These are phyloP conservation scores for Macrocentrus cingulum DNA, from an alignment of 1,140 invertebrate species.

Conservation along the genomic window DNA sequence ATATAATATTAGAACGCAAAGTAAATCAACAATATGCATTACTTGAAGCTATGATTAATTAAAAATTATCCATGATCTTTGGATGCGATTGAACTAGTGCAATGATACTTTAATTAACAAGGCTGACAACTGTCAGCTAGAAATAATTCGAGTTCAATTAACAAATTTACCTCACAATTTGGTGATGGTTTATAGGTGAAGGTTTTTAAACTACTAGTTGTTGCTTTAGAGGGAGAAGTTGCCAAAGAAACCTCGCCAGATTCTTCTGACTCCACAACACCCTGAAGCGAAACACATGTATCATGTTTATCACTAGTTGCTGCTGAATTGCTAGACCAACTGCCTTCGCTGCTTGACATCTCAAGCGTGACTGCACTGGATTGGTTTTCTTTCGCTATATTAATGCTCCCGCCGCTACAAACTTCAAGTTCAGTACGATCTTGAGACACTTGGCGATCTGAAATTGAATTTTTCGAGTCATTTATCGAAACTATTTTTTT, in stretches of 20 bases:
- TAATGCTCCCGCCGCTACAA: not conserved
- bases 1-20: conserved; percentile 15
- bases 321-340: conserved; percentile 32
- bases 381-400: conserved; percentile 29
- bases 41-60: no score
- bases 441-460: not conserved
- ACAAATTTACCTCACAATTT: conserved; percentile 14
- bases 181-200: conserved; percentile 6
- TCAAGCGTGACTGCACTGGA: conserved; percentile 42
- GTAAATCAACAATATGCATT: no score
- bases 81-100: not conserved
- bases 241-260: not conserved
- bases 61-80: no score
- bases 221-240: not conserved
- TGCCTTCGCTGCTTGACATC: conserved; percentile 53
- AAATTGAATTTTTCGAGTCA: no score
- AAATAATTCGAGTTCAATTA: conserved; percentile 20
- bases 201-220: conserved; percentile 2
- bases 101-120: conserved; percentile 11
- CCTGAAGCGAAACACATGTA: conserved; percentile 26
- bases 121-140: conserved; percentile 20
- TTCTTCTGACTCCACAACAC: conserved; percentile 15
- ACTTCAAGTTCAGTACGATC: not conserved
- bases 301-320: conserved; percentile 13
- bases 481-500: no score